Evolutionary conservation across 2,888 invertebrate genomes (phyloP), one percentile per base, ranked within the genome.

Genomic region (Drosophila kokeensis): DNA sequence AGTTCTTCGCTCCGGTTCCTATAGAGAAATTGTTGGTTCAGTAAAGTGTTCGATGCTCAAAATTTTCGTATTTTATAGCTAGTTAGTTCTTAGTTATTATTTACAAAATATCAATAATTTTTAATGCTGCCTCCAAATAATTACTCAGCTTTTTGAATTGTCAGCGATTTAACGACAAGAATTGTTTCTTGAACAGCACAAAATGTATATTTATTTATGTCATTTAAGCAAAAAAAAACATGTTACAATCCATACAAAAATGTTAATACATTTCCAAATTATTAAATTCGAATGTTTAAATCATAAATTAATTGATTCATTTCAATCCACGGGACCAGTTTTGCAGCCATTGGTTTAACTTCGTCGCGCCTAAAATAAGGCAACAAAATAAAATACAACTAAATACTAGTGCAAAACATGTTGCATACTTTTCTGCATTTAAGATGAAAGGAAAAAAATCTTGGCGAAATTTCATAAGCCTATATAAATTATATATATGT

Each of bases 1-100:
- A 89, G 66, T 93, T 93, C 82, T 92, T 93, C 54, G 85, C 90
- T 27, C 87, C 91, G 69, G 90, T 93, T 83, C 93, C 93, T 84
- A 91, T 93, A 79, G 91, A 92, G 62, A 90, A 91, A 79, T 82
- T 93, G 61, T 80, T 93, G 78, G 75, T 84, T 65, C 80, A 88
- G 64, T 92, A 79, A 83, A 32, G 40, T 57, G 67, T 48, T 55
- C 48, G 58, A 55, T 49, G 68, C 58, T 48, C 49, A 58, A 42
- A 58, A 61, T 68, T 24, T 63, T 54, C 64, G 70, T 64, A 69
- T 67, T 76, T 74, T 79, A 64, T 49, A 60, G 64, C 57, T 87
- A 87, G 74, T 65, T 89, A 87, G 86, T 67, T 76, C 4, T 68
- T 85, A 89, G 60, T 71, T 83, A 76, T 77, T 73, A 57, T 73